Evolutionary conservation across 2,888 invertebrate genomes (phyloP).

Genomic region (Melanostoma scalare): DNA sequence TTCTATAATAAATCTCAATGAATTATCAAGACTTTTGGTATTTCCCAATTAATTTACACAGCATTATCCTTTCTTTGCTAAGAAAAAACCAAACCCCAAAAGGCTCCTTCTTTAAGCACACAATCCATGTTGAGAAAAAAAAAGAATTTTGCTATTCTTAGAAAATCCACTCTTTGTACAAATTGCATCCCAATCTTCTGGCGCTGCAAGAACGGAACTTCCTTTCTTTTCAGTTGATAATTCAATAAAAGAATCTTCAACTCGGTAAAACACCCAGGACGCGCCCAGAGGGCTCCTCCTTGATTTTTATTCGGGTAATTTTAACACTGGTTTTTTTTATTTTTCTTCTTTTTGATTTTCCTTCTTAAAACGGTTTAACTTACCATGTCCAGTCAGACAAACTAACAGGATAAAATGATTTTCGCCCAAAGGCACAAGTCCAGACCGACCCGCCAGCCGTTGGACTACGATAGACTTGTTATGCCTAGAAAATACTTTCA

Average conservation of each 20-base stretch:
- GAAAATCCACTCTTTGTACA: slow-evolving; percentile 46
- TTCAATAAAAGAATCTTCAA: slow-evolving; percentile 60
- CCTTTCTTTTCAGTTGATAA: slow-evolving; percentile 34
- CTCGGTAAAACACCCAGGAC: slow-evolving; percentile 4
- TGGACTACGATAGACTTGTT: slow-evolving; percentile 22
- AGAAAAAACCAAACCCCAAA: slow-evolving; percentile 23
- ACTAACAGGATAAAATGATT: slow-evolving; percentile 57
- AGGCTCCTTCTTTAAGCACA: not conserved
- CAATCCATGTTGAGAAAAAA: not conserved
- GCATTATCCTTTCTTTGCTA: slow-evolving; percentile 8
- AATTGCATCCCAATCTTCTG: slow-evolving; percentile 59
- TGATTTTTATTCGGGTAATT: slow-evolving; percentile 62
- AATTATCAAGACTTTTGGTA: slow-evolving; percentile 48
- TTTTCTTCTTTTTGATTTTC: slow-evolving; percentile 22
- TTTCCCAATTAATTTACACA: slow-evolving; percentile 53
- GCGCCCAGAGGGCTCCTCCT: slow-evolving; percentile 28
- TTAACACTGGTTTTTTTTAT: slow-evolving; percentile 36
- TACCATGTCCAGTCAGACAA: slow-evolving; percentile 39
- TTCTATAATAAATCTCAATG: slow-evolving; percentile 52
- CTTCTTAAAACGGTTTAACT: slow-evolving; percentile 28
- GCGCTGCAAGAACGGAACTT: slow-evolving; percentile 26
- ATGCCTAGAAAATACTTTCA: slow-evolving; percentile 36
- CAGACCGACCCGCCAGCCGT: slow-evolving; percentile 1
- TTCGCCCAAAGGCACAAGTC: slow-evolving; percentile 53
- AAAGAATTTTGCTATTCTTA: slow-evolving; percentile 13